These are phyloP conservation scores for Diacarnus erythraeanus DNA, from an alignment of 37 sponge, comb jelly and placozoan species.

Conservation along the genomic window DNA sequence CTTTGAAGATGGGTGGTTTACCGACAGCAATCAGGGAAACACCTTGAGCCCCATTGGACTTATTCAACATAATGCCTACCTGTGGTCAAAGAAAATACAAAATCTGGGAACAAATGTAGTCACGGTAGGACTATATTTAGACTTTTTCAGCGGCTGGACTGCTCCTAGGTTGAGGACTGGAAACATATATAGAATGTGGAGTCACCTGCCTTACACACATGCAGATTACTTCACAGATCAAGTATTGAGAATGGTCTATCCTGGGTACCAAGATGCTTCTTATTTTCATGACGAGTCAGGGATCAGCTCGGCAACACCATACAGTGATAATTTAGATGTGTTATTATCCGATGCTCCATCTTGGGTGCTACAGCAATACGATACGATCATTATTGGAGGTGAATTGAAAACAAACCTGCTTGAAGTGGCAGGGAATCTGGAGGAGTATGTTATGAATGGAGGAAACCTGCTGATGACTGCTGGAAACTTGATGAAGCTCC, in stretches of 20 bases:
- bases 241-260: conserved; percentile 49
- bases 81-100: conserved; percentile 9
- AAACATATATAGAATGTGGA: conserved; percentile 22
- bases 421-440: conserved; percentile 42
- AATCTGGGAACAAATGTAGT: conserved; percentile 21
- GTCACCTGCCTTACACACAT: conserved; percentile 38
- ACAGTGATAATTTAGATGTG: conserved; percentile 55
- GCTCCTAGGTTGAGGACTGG: conserved; percentile 38
- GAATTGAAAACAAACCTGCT: not conserved
- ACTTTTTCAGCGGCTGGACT: conserved; percentile 48
- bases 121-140: conserved; percentile 39
- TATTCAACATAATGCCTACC: conserved; percentile 43
- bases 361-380: conserved; percentile 47
- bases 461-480: conserved; percentile 48
- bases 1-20: conserved; percentile 55
- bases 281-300: conserved; percentile 67
- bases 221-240: conserved; percentile 55
- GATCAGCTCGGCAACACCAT: conserved; percentile 55
- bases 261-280: conserved; percentile 54
- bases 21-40: not conserved
- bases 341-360: conserved; percentile 41
- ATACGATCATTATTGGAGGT: conserved; percentile 34
- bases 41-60: conserved; percentile 36
- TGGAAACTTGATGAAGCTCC: conserved; percentile 24
- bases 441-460: conserved; percentile 12